phyloP scores from a whole-genome alignment of 2,888 invertebrate genomes.

The Chaetoderma sp. region DNA sequence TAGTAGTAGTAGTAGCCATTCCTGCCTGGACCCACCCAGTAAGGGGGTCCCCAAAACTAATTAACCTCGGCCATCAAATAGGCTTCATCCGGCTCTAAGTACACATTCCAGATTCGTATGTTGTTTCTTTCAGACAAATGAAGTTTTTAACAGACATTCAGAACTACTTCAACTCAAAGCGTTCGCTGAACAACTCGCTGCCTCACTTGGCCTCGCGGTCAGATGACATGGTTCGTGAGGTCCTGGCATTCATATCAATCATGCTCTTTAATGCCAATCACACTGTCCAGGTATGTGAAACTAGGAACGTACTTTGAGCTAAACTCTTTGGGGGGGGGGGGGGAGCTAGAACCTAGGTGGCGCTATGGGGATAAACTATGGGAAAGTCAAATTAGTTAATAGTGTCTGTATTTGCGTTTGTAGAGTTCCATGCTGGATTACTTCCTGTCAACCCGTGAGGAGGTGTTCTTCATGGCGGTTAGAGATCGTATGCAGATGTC shows the following conservation, averaged over 20 bases:
- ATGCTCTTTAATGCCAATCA: slow-evolving; percentile 67
- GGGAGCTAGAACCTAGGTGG: background rate
- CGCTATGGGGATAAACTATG: background rate
- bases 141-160: slow-evolving; percentile 57
- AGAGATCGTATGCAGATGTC: slow-evolving; percentile 66
- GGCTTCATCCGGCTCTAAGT: too few species aligned
- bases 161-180: slow-evolving; percentile 56
- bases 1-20: too few species aligned
- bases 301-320: background rate
- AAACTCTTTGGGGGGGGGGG: background rate
- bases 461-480: slow-evolving; percentile 69
- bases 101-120: too few species aligned
- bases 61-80: too few species aligned
- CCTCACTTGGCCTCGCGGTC: slow-evolving; percentile 64
- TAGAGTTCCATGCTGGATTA: slow-evolving; percentile 65
- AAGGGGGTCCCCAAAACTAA: too few species aligned
- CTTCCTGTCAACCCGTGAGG: slow-evolving; percentile 67
- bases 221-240: slow-evolving; percentile 65
- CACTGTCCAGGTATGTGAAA: slow-evolving; percentile 63
- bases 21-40: too few species aligned
- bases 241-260: slow-evolving; percentile 63
- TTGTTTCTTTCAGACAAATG: slow-evolving; percentile 56
- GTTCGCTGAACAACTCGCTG: slow-evolving; percentile 61
- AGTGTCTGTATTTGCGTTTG: slow-evolving; percentile 8
- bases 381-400: background rate